A percentile compares a stretch with the other conserved stretches of the same genome.
phyloP scores from a whole-genome alignment of 2,888 invertebrate genomes.

The Pilophorus perplexus region DNA sequence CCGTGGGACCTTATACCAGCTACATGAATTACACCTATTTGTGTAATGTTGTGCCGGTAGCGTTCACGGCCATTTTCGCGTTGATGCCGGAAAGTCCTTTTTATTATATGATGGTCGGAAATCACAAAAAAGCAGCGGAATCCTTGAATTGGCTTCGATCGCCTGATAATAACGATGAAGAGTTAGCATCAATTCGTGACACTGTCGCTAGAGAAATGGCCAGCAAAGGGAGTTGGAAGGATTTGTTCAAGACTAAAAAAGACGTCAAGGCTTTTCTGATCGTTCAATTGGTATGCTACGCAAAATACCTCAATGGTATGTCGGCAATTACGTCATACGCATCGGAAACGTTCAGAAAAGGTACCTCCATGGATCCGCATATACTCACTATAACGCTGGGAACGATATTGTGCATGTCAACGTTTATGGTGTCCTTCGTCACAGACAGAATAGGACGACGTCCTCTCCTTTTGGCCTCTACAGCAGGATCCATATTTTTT shows the following conservation, averaged over 20 bases:
- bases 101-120: constrained; percentile 58
- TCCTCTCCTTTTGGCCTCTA: constrained; percentile 45
- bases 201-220: constrained; percentile 37
- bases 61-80: constrained; percentile 56
- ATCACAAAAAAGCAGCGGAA: constrained; percentile 54
- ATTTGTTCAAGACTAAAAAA: constrained; percentile 42
- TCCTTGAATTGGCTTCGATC: constrained; percentile 44
- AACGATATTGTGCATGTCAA: constrained; percentile 41
- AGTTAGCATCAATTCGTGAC: constrained; percentile 40
- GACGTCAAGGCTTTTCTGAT: constrained; percentile 45
- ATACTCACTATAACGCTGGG: constrained; percentile 44
- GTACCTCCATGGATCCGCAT: constrained; percentile 27
- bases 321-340: constrained; percentile 43
- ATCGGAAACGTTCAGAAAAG: constrained; percentile 45
- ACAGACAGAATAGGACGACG: constrained; percentile 45
- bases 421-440: constrained; percentile 41
- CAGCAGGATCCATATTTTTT: constrained; percentile 41
- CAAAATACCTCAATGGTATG: constrained; percentile 46
- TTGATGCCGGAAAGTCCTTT: constrained; percentile 66
- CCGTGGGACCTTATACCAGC: constrained; percentile 49
- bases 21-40: constrained; percentile 53
- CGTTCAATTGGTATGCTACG: constrained; percentile 43
- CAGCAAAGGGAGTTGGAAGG: constrained; percentile 36
- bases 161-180: constrained; percentile 37
- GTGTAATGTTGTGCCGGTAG: constrained; percentile 55